A percentile compares a stretch with the other conserved stretches of the same genome.
phyloP scores from a whole-genome alignment of 2,888 invertebrate genomes.

The Drosophila seclusa region DNA sequence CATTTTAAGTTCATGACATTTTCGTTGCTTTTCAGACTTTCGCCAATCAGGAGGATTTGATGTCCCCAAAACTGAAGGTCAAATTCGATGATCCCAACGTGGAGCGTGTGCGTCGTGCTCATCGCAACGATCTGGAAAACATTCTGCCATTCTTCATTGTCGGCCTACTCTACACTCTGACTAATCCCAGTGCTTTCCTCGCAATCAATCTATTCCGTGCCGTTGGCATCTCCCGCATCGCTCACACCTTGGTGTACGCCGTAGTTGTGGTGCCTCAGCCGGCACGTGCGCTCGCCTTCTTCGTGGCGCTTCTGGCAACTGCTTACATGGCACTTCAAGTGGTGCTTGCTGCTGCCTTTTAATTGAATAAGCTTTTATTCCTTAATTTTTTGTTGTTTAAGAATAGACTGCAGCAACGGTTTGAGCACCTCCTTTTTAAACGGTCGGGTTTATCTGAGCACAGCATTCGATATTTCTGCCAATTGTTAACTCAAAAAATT shows the following conservation, averaged over 20 bases:
- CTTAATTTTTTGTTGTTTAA: conserved; percentile 1
- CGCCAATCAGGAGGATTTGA: conserved; percentile 86
- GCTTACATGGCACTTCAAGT: conserved; percentile 85
- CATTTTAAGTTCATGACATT: neutral
- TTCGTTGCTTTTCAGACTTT: conserved; percentile 85
- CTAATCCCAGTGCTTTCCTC: conserved; percentile 84
- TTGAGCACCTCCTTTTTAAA: neutral
- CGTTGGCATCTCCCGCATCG: conserved; percentile 85
- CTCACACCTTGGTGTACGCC: conserved; percentile 87
- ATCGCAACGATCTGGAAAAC: conserved; percentile 88
- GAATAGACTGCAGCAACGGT: neutral
- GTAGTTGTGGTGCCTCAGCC: conserved; percentile 86
- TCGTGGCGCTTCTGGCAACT: conserved; percentile 84
- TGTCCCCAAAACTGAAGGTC: conserved; percentile 82
- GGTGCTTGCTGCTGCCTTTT: conserved; percentile 67
- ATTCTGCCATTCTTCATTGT: conserved; percentile 86
- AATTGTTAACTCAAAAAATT: conserved; percentile 5
- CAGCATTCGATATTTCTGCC: neutral
- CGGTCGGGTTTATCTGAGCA: neutral
- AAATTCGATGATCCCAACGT: conserved; percentile 86
- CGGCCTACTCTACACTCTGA: conserved; percentile 86
- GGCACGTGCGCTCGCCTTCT: conserved; percentile 85
- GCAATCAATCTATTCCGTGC: conserved; percentile 86
- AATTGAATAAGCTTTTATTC: conserved; percentile 13
- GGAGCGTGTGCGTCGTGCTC: conserved; percentile 87